phyloP scores from a whole-genome alignment of 1,140 invertebrate genomes.

The Trichonephila inaurata region DNA sequence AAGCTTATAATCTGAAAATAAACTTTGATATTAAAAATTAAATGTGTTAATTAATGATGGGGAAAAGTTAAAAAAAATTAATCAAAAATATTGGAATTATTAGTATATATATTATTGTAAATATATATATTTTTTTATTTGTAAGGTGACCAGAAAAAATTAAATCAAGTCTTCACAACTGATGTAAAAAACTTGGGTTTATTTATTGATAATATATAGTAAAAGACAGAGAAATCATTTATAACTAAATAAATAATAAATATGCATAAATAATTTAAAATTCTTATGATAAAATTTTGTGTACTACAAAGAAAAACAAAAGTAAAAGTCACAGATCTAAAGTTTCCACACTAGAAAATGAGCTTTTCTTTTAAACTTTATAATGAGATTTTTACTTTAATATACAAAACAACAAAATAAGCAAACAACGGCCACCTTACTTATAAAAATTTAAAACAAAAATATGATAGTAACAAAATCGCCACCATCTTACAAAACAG shows the following conservation, averaged over 20 bases:
- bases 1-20: no score
- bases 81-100: no score
- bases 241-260: background rate
- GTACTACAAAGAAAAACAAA: background rate
- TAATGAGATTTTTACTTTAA: background rate
- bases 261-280: background rate
- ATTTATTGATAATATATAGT: background rate
- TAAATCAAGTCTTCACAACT: background rate
- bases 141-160: constrained; percentile 14
- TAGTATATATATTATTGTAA: background rate
- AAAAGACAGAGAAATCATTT: background rate
- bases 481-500: constrained; percentile 2
- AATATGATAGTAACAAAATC: background rate
- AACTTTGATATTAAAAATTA: no score
- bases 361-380: no score
- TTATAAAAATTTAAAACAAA: constrained; percentile 40
- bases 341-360: no score
- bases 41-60: no score
- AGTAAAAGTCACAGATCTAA: background rate
- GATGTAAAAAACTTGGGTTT: constrained; percentile 9
- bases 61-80: no score
- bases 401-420: background rate
- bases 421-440: background rate
- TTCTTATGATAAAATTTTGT: background rate
- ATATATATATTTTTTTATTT: background rate